phyloP scores from a whole-genome alignment of 2,113 vertebrate species.

The Columba janthina region DNA sequence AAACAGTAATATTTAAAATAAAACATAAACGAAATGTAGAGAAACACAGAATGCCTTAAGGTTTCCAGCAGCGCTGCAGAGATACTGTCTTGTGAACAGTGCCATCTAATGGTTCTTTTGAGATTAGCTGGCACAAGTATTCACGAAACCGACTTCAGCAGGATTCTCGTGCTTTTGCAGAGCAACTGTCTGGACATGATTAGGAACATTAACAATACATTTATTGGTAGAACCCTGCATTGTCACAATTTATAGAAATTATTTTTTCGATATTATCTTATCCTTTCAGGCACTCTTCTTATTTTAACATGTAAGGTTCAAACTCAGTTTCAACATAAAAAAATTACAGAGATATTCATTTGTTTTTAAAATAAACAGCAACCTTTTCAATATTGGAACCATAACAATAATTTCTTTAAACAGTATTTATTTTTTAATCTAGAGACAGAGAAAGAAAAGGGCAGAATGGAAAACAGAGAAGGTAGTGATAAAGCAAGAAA shows the following conservation, averaged over 20 bases:
- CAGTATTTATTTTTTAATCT: not conserved
- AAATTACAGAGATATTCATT: not conserved
- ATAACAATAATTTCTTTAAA: not conserved
- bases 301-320: not conserved
- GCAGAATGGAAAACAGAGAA: not conserved
- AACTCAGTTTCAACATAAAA: not conserved
- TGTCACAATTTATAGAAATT: not conserved
- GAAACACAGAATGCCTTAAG: not conserved
- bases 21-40: not conserved
- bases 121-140: not conserved
- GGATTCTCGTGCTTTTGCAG: not conserved
- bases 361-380: not conserved
- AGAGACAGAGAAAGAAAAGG: not conserved
- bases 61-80: not conserved
- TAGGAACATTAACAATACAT: not conserved
- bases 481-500: not conserved
- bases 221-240: not conserved
- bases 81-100: slow-evolving; percentile 33
- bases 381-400: not conserved
- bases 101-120: slow-evolving; percentile 62
- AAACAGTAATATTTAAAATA: slow-evolving; percentile 3
- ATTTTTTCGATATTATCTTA: not conserved
- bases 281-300: not conserved
- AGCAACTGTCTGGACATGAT: not conserved
- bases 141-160: not conserved